A percentile compares a stretch with the other conserved stretches of the same genome.
These are phyloP conservation scores for Alouatta palliata DNA, from an alignment of 2,113 vertebrate genomes.

Conservation along the genomic window DNA sequence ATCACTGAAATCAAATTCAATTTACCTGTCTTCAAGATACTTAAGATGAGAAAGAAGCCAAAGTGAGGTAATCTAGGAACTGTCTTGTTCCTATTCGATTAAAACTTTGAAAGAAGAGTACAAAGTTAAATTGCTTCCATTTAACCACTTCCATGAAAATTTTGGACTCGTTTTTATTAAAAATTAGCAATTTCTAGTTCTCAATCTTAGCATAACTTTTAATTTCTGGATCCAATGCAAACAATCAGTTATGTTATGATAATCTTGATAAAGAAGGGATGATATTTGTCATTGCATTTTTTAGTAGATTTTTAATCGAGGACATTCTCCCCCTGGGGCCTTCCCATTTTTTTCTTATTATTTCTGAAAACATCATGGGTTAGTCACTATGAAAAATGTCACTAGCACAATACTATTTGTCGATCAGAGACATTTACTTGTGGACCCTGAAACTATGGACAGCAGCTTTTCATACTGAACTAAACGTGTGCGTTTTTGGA, in stretches of 20 bases:
- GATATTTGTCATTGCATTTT: not conserved
- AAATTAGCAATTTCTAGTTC: not conserved
- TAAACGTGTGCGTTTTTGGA: not conserved
- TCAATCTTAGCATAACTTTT: slow-evolving; percentile 13
- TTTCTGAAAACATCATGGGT: slow-evolving; percentile 21
- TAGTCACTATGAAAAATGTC: not conserved
- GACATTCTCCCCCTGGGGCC: too few species aligned
- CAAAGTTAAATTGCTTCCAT: not conserved
- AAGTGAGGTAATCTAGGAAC: not conserved
- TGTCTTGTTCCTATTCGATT: not conserved
- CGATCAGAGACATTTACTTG: not conserved
- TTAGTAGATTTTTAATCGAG: not conserved
- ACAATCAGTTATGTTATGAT: slow-evolving; percentile 9
- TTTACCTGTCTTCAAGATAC: not conserved
- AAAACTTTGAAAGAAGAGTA: not conserved
- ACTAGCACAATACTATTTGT: not conserved
- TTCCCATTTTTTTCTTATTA: not conserved
- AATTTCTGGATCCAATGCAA: not conserved
- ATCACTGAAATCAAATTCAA: not conserved
- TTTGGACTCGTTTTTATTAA: not conserved
- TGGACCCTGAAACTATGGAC: not conserved
- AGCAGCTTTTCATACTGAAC: not conserved
- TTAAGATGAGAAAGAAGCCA: not conserved
- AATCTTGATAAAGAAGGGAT: not conserved
- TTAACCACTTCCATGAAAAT: not conserved